Conservation (phyloP, 2,797 vertebrate species). For the Arctocebus calabarensis region DNA sequence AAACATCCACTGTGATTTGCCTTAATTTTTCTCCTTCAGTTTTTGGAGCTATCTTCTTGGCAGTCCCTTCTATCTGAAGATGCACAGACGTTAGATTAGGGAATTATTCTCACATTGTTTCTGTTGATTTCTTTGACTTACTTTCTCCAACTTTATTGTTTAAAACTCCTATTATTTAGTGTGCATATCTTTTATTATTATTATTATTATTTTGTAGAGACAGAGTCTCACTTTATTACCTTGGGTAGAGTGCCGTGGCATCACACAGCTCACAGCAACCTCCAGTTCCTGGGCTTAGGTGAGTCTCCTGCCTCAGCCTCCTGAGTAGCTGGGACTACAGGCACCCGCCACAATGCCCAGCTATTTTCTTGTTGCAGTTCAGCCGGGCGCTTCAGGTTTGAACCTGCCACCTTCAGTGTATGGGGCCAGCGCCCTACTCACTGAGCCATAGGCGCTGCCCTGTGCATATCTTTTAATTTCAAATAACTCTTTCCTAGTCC, state of each 20-base stretch:
- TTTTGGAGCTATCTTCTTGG: neutral
- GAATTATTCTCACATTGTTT: neutral
- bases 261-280: too few relatives aligned
- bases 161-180: neutral
- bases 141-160: neutral
- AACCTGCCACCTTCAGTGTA: too few relatives aligned
- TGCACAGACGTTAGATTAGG: neutral
- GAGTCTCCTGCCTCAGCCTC: too few relatives aligned
- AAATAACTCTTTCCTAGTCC: neutral
- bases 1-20: neutral
- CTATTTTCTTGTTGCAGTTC: too few relatives aligned
- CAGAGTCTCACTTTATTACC: too few relatives aligned
- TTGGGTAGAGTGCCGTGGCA: too few relatives aligned
- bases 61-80: neutral
- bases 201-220: neutral
- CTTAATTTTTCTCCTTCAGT: neutral
- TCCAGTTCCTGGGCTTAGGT: too few relatives aligned
- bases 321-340: too few relatives aligned
- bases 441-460: too few relatives aligned
- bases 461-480: neutral
- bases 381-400: too few relatives aligned
- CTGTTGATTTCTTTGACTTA: neutral
- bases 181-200: neutral
- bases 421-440: too few relatives aligned
- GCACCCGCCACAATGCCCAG: too few relatives aligned